Base-by-base conservation (phyloP, 2,113 vertebrate genomes). In the Nothobranchius kuhntae region DNA sequence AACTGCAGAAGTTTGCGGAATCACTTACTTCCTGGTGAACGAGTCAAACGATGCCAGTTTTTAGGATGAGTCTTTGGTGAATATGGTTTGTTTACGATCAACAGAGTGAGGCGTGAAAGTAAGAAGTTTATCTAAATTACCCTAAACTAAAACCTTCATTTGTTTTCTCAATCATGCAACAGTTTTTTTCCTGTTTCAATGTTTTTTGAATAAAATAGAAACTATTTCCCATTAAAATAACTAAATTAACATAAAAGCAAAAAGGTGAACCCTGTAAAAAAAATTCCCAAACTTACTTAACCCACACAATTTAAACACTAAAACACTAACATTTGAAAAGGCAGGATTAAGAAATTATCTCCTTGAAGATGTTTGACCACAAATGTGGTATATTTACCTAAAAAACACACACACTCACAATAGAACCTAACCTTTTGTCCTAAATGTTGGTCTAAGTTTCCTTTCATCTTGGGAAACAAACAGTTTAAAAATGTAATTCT, bases 61-160 rank as follows among this genome's bases (percentile, higher is more conserved):
- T 95, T 94, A 94, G 94, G 93, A 93, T 96, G 95, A 97, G 96
- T 96, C 95, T 95, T 42, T 96, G 95, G 96, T 93, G 93, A 95
- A 95, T 95, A 91, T 7, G 91, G 93, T 94, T 92, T 84, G 91
- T 94, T 92, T 94, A 89, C 90, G 93, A 90, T 93, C 89, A 93
- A 91, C 4, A 92, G 93, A 95, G 93, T 87, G 91, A 95, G 94
- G 95, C 93, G 92, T 57, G 85, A 82, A 86, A 75, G 81, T 69
- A 59, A 89, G 75, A 91, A 92, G 85, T 90, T 88, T 81, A 66
- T 83, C 91, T 95, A 89, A 92, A 92, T 87, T 83, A 78, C 47
- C 12, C 84, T 93, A 87, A 80, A 74, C 89, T 76, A 93, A 89
- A 94, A 93, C 93, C 94, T 92, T 91, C 92, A 92, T 91, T 90